Percentiles rank a stretch among this genome's conserved stretches.
Conservation (phyloP, 2,797 vertebrate species). For the Taeniopygia guttata region DNA sequence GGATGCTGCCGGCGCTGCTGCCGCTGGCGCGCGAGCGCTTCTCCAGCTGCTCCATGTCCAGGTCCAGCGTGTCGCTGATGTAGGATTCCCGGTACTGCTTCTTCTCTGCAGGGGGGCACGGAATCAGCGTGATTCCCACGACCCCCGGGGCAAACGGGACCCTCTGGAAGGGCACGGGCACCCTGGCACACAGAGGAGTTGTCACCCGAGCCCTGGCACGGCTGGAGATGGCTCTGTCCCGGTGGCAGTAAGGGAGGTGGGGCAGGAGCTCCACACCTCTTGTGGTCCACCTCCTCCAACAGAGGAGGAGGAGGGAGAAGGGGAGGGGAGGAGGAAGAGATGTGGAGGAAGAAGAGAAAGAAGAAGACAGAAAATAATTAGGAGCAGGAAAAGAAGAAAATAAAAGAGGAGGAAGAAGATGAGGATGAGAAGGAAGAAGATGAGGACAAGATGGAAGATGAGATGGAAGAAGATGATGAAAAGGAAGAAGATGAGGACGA, state of each 20-base stretch:
- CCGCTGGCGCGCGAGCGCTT: constrained; percentile 93
- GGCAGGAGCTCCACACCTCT: background rate
- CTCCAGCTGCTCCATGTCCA: constrained; percentile 95
- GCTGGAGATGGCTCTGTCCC: rapidly evolving
- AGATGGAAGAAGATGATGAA: too few relatives aligned
- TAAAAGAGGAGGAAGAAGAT: background rate
- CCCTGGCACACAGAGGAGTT: background rate
- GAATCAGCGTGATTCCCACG: rapidly evolving
- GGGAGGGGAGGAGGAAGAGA: background rate
- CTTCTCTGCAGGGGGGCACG: constrained; percentile 80
- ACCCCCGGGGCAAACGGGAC: rapidly evolving
- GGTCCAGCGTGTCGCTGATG: constrained; percentile 96
- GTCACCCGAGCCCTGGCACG: background rate
- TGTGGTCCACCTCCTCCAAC: too few relatives aligned
- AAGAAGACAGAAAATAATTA: background rate
- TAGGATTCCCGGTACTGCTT: constrained; percentile 98
- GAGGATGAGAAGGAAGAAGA: background rate
- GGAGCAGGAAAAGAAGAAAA: background rate
- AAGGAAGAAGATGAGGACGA: too few relatives aligned
- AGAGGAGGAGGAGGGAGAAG: background rate
- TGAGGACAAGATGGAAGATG: too few relatives aligned
- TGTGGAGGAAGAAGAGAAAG: background rate
- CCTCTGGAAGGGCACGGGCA: rapidly evolving
- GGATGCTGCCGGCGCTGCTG: constrained; percentile 88
- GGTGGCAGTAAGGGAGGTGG: background rate